A percentile compares a stretch with the other conserved stretches of the same genome.
Evolutionary conservation across 2,797 vertebrate species (phyloP).

Genomic region (Sebastes matsubarae): DNA sequence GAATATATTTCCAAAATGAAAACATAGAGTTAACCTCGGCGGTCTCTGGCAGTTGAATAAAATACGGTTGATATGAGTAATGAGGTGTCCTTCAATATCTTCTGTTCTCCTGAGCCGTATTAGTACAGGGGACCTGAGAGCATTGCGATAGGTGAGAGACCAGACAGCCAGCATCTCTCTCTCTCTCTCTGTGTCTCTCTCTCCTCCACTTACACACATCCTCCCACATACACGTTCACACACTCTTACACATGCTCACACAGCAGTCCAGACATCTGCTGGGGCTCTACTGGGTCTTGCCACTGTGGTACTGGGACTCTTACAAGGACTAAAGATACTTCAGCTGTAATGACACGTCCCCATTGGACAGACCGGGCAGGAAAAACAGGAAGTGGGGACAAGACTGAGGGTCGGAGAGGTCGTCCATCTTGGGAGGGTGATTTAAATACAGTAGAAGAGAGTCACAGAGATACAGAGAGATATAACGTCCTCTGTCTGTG

Average conservation of each 20-base stretch:
- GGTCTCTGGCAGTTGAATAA: conserved; percentile 23
- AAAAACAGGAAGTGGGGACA: conserved; percentile 72
- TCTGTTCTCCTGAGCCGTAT: conserved; percentile 63
- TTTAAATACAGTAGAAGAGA: conserved; percentile 75
- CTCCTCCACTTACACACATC: conserved; percentile 25
- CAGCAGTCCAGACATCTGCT: conserved; percentile 75
- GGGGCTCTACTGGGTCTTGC: conserved; percentile 67
- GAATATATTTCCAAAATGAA: neutral
- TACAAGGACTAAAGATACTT: conserved; percentile 78
- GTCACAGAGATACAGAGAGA: conserved; percentile 27
- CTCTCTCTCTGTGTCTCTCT: conserved; percentile 16
- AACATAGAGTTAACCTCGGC: neutral
- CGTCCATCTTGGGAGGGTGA: conserved; percentile 64
- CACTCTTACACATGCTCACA: conserved; percentile 43
- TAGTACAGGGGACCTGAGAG: conserved; percentile 52
- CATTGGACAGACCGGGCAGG: conserved; percentile 62
- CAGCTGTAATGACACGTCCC: conserved; percentile 78
- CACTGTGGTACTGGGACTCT: conserved; percentile 62
- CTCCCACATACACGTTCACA: conserved; percentile 2
- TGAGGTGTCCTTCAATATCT: conserved; percentile 68
- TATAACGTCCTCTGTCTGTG: conserved; percentile 34
- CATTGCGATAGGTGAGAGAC: conserved; percentile 48
- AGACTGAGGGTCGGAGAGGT: conserved; percentile 62
- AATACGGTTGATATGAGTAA: conserved; percentile 64
- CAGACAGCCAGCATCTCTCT: conserved; percentile 72